Evolutionary conservation across 2,888 invertebrate species (phyloP), one percentile per base, ranked within the genome.

Genomic region (Amitus sp.): DNA sequence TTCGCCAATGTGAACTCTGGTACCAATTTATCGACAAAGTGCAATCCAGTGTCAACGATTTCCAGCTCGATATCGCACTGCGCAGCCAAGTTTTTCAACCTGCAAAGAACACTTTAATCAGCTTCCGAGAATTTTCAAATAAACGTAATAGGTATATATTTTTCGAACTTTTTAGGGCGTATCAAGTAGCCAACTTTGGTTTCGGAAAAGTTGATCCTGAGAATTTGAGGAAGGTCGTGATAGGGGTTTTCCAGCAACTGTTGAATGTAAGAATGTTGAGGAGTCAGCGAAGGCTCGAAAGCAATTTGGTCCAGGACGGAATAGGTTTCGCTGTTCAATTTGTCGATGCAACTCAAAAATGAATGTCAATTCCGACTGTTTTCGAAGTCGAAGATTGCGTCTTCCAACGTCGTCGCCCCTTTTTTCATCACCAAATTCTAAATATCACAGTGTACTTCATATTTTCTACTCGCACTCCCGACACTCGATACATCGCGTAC

Each of bases 261-360:
- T 59, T 74, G 67, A 33, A 79, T 65, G 47, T 80, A 77, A 7
- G 78, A 75, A 47, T 71, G 54, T 43, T 74, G 67, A 1, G 83
- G 79, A 6, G 78, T 82, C 4, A 78, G 47, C 2, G 83, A 79
- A 4, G 80, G 72, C 17, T 68, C 17, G 65, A 83, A 81, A 17
- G 65, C 23, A 9, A 45, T 45, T n/a, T 62, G 53, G 3, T 72
- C 62, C 19, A 69, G 66, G 10, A 66, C 12, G 5, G 67, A 47
- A 15, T 54, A 15, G 10, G 67, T 53, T 3, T 68, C 66, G 2
- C 66, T 57, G 48, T 58, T 67, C 13, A 78, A 62, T 33, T 54
- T 69, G 13, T 65, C 67, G n/a, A 78, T 61, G 17, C 73, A 73
- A 45, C 68, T 66, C 56, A 64, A 57, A 59, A 79, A 67, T n/a